These are phyloP conservation scores for Erynnis tages DNA, from an alignment of 2,888 invertebrate species.

Conservation along the genomic window DNA sequence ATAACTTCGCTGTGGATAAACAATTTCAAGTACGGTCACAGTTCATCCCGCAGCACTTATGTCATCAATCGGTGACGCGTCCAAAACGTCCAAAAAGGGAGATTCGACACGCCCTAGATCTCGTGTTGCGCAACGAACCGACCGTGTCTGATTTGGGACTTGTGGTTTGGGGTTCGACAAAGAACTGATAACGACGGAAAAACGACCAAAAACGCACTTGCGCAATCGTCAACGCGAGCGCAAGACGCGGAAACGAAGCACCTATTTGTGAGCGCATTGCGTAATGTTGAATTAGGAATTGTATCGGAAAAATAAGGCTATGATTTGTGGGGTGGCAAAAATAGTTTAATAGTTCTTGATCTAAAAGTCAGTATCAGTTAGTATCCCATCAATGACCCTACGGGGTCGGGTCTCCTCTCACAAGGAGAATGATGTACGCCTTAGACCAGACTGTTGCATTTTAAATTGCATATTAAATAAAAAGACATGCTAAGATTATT, in stretches of 20 bases:
- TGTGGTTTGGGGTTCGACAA: conserved; percentile 12
- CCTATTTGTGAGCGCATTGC: background rate
- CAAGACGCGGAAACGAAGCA: conserved; percentile 10
- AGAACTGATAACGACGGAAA: conserved; percentile 19
- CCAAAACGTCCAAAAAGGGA: conserved; percentile 41
- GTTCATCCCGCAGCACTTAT: background rate
- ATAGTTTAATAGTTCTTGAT: too few species aligned
- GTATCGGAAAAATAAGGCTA: too few species aligned
- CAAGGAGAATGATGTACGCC: too few species aligned
- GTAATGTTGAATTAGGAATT: background rate
- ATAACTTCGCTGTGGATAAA: background rate
- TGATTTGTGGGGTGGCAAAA: too few species aligned
- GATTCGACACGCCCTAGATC: conserved; percentile 55
- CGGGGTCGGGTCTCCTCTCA: too few species aligned
- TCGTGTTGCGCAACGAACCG: conserved; percentile 53
- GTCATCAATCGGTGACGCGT: conserved; percentile 7
- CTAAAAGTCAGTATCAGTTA: too few species aligned
- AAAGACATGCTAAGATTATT: too few species aligned
- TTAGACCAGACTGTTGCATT: too few species aligned
- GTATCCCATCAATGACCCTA: too few species aligned
- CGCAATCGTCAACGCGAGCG: conserved; percentile 12
- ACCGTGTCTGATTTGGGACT: conserved; percentile 33
- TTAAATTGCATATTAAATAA: too few species aligned
- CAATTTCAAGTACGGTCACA: too few species aligned
- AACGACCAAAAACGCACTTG: conserved; percentile 11